Percentiles rank a stretch among this genome's conserved stretches.
These are phyloP conservation scores for Pseudocheirus occidentalis DNA, from an alignment of 2,797 vertebrate species.

Conservation along the genomic window DNA sequence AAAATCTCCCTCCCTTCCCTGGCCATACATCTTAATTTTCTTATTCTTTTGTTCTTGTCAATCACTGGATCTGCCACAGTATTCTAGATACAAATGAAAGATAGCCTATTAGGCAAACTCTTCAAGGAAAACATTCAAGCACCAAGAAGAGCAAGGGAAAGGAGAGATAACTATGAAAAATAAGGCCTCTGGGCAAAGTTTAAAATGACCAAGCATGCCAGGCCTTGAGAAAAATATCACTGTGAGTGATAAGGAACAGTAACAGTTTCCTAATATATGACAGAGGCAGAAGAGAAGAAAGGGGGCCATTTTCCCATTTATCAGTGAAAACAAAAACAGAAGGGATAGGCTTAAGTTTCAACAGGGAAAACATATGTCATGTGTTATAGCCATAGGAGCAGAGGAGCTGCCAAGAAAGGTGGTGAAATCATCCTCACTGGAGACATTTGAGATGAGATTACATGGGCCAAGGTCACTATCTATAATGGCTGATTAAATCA, in stretches of 20 bases:
- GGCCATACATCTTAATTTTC: slow-evolving; percentile 21
- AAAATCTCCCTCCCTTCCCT: background rate
- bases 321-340: slow-evolving; percentile 28
- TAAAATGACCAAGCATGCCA: slow-evolving; percentile 31
- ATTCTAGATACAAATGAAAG: slow-evolving; percentile 34
- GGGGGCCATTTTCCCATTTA: slow-evolving; percentile 50
- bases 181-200: slow-evolving; percentile 58
- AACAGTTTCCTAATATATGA: slow-evolving; percentile 59
- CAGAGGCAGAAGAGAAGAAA: slow-evolving; percentile 11
- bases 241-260: background rate
- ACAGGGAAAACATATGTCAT: slow-evolving; percentile 35
- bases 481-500: background rate
- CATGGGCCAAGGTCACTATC: background rate
- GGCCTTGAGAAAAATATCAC: slow-evolving; percentile 52
- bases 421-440: slow-evolving; percentile 18
- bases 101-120: background rate
- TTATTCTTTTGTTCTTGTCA: slow-evolving; percentile 35
- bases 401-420: slow-evolving; percentile 29
- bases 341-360: slow-evolving; percentile 51
- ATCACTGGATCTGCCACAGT: slow-evolving; percentile 10
- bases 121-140: slow-evolving; percentile 37
- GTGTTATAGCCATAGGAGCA: background rate
- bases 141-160: slow-evolving; percentile 24
- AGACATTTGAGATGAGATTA: background rate
- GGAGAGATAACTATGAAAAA: slow-evolving; percentile 46